phyloP scores from a whole-genome alignment of 2,113 vertebrate species.

The Mormyrus lacerda region DNA sequence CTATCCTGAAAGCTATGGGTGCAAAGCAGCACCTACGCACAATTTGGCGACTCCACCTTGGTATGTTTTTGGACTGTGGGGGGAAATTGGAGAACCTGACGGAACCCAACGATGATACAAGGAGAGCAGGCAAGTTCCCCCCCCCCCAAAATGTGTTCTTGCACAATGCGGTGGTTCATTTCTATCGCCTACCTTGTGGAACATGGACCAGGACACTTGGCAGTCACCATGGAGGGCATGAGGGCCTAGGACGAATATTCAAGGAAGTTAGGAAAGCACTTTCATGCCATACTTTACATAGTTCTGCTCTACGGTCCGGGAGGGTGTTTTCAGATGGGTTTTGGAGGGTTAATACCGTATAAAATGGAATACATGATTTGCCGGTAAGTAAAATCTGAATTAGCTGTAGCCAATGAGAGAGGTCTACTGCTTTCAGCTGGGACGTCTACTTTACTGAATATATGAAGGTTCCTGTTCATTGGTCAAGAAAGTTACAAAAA shows the following conservation, averaged over 20 bases:
- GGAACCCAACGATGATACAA: not conserved
- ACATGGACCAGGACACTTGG: constrained; percentile 87
- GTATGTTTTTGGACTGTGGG: not conserved
- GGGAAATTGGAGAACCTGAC: not conserved
- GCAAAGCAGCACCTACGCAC: not conserved
- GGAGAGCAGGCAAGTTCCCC: not conserved
- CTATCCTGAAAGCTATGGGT: not conserved
- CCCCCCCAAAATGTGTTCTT: not conserved
- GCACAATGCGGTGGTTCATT: not conserved
- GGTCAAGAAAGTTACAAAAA: too few species aligned
- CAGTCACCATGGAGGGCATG: constrained; percentile 69
- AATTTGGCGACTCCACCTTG: not conserved
- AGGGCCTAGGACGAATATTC: constrained; percentile 59
- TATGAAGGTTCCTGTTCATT: not conserved
- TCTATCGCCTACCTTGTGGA: constrained; percentile 74
- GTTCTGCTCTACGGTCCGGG: not conserved
- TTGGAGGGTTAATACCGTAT: not conserved
- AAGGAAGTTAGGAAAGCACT: not conserved
- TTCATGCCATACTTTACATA: not conserved
- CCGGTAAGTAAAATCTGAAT: not conserved
- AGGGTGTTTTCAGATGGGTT: not conserved
- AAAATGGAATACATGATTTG: too few species aligned
- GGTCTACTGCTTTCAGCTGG: not conserved
- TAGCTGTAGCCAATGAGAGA: not conserved
- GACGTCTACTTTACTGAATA: not conserved